Evolutionary conservation across 1,140 invertebrate genomes (phyloP), one percentile per base, ranked within the genome.

Genomic region (Cydia splendana): DNA sequence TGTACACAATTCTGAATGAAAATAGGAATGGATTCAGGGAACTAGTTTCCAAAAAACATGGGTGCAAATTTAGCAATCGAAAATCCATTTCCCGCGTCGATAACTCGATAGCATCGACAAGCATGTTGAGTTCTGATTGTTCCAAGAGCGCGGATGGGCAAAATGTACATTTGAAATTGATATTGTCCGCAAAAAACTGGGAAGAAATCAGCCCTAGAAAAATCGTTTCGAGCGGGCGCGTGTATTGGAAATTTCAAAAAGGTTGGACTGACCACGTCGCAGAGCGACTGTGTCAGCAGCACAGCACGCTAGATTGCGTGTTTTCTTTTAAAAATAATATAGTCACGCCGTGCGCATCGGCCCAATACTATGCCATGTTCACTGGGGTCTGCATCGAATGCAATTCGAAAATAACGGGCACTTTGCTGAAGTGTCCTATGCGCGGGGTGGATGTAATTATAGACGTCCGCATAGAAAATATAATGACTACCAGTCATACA

Each of bases 311-410:
- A 2, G 13, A 15, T 24, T 65, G 65, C 28, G 65, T 65, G 15
- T 65, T 65, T 30, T 24, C 24, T 24, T 65, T 65, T 13, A 65
- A 65, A 15, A 65, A 65, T 30, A 65, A 65, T 30, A 65, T 13
- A 3, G 65, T 65, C 7, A 65, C 24, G 6, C 65, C 65, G 7
- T 30, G 9, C 10, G 9, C 65, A 12, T 12, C 24, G 7, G 24
- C 65, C 3, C 24, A 30, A 30, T 65, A 65, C 30, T 65, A 65
- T 30, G 65, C 65, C 7, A 24, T 65, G 9, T 65, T 65, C 15
- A 65, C 7, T 30, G 65, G 65, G 3, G 24, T 30, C 18, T 65
- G 57, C 20, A 18, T 65, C 6, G 57, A 65, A 5, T 65, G 57
- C 18, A 18, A 65, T 5, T 65, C 57, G 2, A 13, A 65, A 65